phyloP scores from a whole-genome alignment of 2,113 vertebrate genomes.

The Xenus cinereus region DNA sequence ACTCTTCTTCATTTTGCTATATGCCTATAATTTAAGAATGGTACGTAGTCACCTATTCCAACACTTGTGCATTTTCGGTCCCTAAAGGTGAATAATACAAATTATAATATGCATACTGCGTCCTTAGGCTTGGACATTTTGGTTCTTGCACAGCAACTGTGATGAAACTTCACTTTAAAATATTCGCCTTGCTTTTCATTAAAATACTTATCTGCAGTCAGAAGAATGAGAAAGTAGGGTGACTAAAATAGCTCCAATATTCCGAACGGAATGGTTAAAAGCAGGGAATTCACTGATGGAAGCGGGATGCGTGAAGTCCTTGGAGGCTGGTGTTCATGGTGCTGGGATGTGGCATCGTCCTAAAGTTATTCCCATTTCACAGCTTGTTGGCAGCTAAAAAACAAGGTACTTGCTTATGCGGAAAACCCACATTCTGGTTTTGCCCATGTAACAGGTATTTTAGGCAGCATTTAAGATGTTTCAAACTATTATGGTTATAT shows the following conservation, averaged over 20 bases:
- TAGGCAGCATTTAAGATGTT: background rate
- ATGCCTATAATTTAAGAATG: background rate
- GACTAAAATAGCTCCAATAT: background rate
- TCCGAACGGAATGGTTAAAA: background rate
- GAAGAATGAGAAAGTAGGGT: background rate
- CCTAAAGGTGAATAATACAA: background rate
- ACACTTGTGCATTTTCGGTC: background rate
- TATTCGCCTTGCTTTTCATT: background rate
- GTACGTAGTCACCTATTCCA: background rate
- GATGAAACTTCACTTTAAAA: background rate
- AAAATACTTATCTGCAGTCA: background rate
- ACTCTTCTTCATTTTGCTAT: background rate
- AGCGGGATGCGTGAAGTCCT: background rate
- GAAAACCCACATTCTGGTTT: background rate
- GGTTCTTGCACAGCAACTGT: background rate
- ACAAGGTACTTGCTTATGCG: background rate
- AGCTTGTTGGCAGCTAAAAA: conserved; percentile 1
- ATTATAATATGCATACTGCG: background rate
- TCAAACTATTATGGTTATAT: background rate
- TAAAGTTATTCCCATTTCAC: background rate
- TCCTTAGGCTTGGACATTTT: background rate
- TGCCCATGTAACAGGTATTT: background rate
- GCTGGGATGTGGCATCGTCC: background rate
- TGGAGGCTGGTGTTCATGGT: background rate
- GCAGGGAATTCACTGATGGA: background rate